Conservation (phyloP, 2,797 vertebrate species). For the Limosa lapponica region DNA sequence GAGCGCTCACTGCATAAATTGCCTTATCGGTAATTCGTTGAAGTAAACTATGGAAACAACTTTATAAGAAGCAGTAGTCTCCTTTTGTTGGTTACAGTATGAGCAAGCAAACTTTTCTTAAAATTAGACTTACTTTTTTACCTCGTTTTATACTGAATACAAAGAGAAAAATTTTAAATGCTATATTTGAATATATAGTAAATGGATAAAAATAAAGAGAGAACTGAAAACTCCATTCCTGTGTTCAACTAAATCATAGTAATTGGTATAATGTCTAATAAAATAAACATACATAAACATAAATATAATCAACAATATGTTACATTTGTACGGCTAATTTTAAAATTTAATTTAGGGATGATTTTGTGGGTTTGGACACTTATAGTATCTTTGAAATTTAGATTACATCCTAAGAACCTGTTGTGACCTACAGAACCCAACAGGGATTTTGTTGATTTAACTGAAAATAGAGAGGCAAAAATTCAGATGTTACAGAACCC, state of each 20-base stretch:
- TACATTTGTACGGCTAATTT: neutral
- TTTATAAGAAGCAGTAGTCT: conserved; percentile 69
- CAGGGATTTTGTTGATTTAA: neutral
- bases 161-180: neutral
- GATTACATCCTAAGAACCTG: neutral
- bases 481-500: neutral
- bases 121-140: conserved; percentile 7
- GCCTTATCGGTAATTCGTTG: conserved; percentile 69
- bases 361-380: neutral
- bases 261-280: neutral
- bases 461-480: conserved; percentile 4
- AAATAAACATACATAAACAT: neutral
- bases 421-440: neutral
- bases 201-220: neutral
- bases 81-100: conserved; percentile 41
- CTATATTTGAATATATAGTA: neutral
- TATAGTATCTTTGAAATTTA: neutral
- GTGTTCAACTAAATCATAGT: neutral
- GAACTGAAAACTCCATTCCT: neutral
- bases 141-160: neutral
- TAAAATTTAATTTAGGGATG: neutral
- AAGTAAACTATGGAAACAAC: conserved; percentile 68
- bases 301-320: neutral
- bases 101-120: conserved; percentile 44
- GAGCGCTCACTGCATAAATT: conserved; percentile 69